Evolutionary conservation across 2,113 vertebrate species (phyloP).

Genomic region (Xenopus tropicalis): UCB_Xtro_10.0 CM004444.2:86717501-86718000

Average conservation of each 20-base stretch:
- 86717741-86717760: slow-evolving; percentile 57
- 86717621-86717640: too few relatives aligned
- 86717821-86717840: too few relatives aligned
- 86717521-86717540: too few relatives aligned
- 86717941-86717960: slow-evolving; percentile 30
- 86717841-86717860: not conserved
- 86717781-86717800: slow-evolving; percentile 59
- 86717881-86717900: not conserved
- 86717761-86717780: slow-evolving; percentile 56
- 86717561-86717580: too few relatives aligned
- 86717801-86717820: slow-evolving; percentile 55
- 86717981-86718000: slow-evolving; percentile 57
- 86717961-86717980: slow-evolving; percentile 62
- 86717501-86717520: too few relatives aligned
- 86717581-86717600: too few relatives aligned
- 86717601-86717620: too few relatives aligned
- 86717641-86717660: too few relatives aligned
- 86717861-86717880: not conserved
- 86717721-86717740: slow-evolving; percentile 50
- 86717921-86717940: slow-evolving; percentile 51
- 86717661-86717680: not conserved
- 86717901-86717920: slow-evolving; percentile 49
- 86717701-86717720: slow-evolving; percentile 53
- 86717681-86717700: slow-evolving; percentile 47
- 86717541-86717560: too few relatives aligned